Evolutionary conservation across 2,888 invertebrate genomes (phyloP), one percentile per base, ranked within the genome.

Genomic region (Amiota communis): DNA sequence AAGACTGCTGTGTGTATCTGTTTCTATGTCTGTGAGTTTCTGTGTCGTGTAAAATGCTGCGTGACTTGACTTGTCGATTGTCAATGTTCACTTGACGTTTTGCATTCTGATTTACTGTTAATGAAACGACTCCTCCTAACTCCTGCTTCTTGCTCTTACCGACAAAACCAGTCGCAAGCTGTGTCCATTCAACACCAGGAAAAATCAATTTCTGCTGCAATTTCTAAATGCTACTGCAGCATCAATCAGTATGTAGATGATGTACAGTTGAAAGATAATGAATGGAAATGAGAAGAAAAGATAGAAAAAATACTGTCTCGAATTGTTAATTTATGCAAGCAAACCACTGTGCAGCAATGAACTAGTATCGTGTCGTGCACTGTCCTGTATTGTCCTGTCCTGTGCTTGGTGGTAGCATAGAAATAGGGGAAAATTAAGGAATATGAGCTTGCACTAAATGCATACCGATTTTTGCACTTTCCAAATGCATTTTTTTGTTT

Each of bases 51-150:
- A 67, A 51, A 36, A 6, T 36, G 36, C 36, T 67, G 49, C 67
- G 67, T 67, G 67, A 67, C 67, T 67, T 67, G 67, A 49, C 67
- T 67, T 67, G 67, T 67, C 67, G 67, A 67, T 67, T 67, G 67
- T 67, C 67, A 67, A 67, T 67, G 67, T 20, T 49, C 67, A 67
- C 51, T 67, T 67, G 67, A 51, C 67, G 67, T 67, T 67, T 67
- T 51, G 67, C 67, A 67, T 67, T 67, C 67, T 67, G 67, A 67
- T 49, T 67, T 67, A 49, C 67, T 67, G 48, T 49, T 51, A 63
- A 63, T 63, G 63, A 63, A 36, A 63, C 63, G 8, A n/a, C 11
- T 12, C 12, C n/a, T 15, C 46, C 36, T 12, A 46, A 11, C 46
- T 36, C n/a, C 11, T 10, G 17, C n/a, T n/a, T 13, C 1, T 9